These are phyloP conservation scores for Erebia ligea DNA, from an alignment of 2,888 invertebrate genomes.

Conservation along the genomic window DNA sequence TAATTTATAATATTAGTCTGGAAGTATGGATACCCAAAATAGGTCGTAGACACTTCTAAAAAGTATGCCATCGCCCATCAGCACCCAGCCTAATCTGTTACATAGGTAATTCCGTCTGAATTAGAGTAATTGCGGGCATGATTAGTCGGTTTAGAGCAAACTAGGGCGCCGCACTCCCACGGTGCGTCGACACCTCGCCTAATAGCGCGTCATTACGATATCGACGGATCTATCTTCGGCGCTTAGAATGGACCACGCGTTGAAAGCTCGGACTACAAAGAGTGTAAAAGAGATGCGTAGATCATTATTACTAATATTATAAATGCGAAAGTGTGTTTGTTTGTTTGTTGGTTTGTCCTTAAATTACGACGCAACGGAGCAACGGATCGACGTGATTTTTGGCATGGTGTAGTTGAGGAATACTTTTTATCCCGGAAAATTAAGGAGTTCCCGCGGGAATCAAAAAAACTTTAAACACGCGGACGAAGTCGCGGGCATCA, in stretches of 20 bases:
- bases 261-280: background rate
- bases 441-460: no score
- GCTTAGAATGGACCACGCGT: conserved; percentile 29
- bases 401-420: no score
- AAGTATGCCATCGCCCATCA: background rate
- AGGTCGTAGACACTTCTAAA: background rate
- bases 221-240: conserved; percentile 73
- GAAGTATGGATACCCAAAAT: no score
- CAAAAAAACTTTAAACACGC: no score
- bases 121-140: conserved; percentile 78
- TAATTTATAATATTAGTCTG: no score
- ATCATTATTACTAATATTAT: background rate
- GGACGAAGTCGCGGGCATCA: no score
- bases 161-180: conserved; percentile 78
- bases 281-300: conserved; percentile 20
- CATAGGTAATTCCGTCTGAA: conserved; percentile 72
- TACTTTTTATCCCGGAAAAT: no score
- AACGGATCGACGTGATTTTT: no score
- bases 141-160: conserved; percentile 59
- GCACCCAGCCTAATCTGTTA: conserved; percentile 62
- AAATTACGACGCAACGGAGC: no score
- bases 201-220: conserved; percentile 77
- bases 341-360: no score
- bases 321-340: no score
- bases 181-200: conserved; percentile 75